Conservation (phyloP, 2,888 invertebrate genomes). For the Meandrusa payeni region DNA sequence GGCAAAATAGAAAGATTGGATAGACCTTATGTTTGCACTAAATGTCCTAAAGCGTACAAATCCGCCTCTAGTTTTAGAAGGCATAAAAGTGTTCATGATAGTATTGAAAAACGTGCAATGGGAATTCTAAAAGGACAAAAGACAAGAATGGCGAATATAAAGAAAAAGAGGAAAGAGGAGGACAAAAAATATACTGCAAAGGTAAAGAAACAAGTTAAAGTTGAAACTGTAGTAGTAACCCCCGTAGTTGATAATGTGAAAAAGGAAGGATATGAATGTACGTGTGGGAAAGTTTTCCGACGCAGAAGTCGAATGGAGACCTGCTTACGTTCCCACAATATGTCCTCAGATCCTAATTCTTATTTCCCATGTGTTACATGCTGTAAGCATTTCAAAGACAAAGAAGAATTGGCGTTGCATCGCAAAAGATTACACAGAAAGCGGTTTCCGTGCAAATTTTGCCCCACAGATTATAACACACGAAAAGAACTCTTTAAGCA, state of each 20-base stretch:
- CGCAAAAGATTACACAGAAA: conserved; percentile 61
- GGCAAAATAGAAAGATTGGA: conserved; percentile 32
- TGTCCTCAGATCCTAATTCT: conserved; percentile 40
- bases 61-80: conserved; percentile 34
- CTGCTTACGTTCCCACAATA: conserved; percentile 60
- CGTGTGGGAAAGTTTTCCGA: conserved; percentile 59
- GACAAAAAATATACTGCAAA: conserved; percentile 21
- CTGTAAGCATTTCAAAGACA: conserved; percentile 55
- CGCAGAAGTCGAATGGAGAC: conserved; percentile 65
- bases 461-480: conserved; percentile 69
- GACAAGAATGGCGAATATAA: conserved; percentile 45
- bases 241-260: conserved; percentile 24
- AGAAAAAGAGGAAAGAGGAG: conserved; percentile 35
- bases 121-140: conserved; percentile 48
- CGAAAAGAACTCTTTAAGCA: conserved; percentile 68
- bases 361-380: conserved; percentile 55
- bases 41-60: conserved; percentile 54
- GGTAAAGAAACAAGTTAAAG: conserved; percentile 19
- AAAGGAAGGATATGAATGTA: conserved; percentile 62
- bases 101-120: conserved; percentile 54
- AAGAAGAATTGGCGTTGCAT: conserved; percentile 55
- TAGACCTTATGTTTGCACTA: conserved; percentile 39
- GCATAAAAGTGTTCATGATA: conserved; percentile 55
- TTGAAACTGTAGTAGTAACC: conserved; percentile 20
- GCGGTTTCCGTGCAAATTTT: conserved; percentile 69